Evolutionary conservation across 2,797 vertebrate species (phyloP).

Genomic region (Pseudomugil gertrudae): DNA sequence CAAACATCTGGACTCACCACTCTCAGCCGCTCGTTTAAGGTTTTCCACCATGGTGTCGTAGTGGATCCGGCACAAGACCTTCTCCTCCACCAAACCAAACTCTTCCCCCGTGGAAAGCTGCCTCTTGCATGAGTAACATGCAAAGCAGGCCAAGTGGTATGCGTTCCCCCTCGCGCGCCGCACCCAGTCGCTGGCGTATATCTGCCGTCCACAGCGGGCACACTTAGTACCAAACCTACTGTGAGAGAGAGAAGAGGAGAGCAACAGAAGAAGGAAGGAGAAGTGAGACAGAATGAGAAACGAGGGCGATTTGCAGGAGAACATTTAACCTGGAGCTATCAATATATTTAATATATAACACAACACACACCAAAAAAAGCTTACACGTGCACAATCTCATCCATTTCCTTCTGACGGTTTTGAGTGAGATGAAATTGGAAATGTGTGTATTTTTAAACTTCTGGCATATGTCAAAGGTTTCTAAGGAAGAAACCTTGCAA

Average conservation of each 20-base stretch:
- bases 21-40: conserved; percentile 96
- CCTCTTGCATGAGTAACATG: conserved; percentile 97
- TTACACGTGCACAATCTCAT: background rate
- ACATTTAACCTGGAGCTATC: conserved; percentile 8
- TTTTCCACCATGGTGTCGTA: conserved; percentile 99
- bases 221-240: conserved; percentile 99
- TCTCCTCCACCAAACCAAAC: conserved; percentile 97
- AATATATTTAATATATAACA: conserved; percentile 12
- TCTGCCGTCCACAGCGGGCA: conserved; percentile 95
- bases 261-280: conserved; percentile 16
- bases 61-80: conserved; percentile 97
- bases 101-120: conserved; percentile 98
- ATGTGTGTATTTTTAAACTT: conserved; percentile 44
- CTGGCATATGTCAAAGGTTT: conserved; percentile 55
- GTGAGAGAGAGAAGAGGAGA: conserved; percentile 68
- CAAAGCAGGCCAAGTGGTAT: conserved; percentile 97
- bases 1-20: conserved; percentile 79
- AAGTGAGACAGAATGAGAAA: conserved; percentile 39
- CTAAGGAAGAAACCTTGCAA: conserved; percentile 59
- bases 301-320: conserved; percentile 29
- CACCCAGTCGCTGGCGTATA: conserved; percentile 99
- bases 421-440: conserved; percentile 17
- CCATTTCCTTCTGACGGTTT: conserved; percentile 25
- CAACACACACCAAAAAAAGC: background rate
- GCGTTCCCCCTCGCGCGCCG: conserved; percentile 94